Percentiles rank a stretch among this genome's conserved stretches.
phyloP scores from a whole-genome alignment of 2,113 vertebrate genomes.

The Saguinus imperator region DNA sequence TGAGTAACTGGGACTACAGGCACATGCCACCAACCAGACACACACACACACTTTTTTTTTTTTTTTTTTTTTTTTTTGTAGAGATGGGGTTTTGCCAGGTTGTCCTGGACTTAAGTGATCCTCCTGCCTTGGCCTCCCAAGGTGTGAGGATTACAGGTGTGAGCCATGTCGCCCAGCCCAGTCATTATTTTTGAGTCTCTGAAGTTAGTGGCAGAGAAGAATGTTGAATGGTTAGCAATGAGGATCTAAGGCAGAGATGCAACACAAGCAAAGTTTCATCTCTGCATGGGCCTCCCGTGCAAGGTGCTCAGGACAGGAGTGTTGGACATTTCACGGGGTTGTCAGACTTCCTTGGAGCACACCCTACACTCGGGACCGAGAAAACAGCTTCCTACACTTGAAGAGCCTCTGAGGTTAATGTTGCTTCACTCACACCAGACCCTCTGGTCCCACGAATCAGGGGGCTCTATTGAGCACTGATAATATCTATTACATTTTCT shows the following conservation, averaged over 20 bases:
- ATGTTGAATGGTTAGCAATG: accelerated
- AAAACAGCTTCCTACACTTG: accelerated
- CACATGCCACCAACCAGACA: too few relatives aligned
- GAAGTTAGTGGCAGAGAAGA: neutral
- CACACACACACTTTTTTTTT: too few relatives aligned
- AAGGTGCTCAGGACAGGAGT: neutral
- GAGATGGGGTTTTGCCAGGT: too few relatives aligned
- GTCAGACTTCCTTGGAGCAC: too few relatives aligned
- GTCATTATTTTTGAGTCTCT: neutral
- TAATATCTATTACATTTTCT: neutral
- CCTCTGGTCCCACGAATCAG: accelerated
- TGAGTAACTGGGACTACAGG: too few relatives aligned
- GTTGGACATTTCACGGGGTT: accelerated
- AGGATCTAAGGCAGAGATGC: neutral
- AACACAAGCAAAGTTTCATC: neutral
- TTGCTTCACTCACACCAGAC: accelerated
- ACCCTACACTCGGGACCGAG: accelerated
- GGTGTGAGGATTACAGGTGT: too few relatives aligned
- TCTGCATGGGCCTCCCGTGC: accelerated
- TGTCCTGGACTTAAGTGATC: too few relatives aligned
- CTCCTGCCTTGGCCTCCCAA: too few relatives aligned
- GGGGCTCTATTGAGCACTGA: accelerated
- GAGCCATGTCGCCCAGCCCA: too few relatives aligned
- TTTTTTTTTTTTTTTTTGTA: too few relatives aligned
- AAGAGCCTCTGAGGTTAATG: accelerated